Evolutionary conservation across 2,888 invertebrate genomes (phyloP), one percentile per base, ranked within the genome.

Genomic region (Noctua janthina): DNA sequence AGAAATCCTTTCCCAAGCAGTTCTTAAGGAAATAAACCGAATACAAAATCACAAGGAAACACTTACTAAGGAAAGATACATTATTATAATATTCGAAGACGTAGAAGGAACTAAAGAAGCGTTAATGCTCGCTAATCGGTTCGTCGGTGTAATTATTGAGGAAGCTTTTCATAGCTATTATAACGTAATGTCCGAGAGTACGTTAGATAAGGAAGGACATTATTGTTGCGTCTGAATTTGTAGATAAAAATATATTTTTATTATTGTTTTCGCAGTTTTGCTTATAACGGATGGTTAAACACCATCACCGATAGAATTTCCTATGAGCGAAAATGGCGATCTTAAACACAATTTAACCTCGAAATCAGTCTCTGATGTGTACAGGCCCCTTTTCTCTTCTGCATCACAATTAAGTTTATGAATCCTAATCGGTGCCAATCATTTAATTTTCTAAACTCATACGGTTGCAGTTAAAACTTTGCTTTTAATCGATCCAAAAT

Each of bases 1-100:
- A 78, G 49, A 78, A 87, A 86, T 84, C 78, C 62, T 87, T 83
- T 83, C 72, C 73, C n/a, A n/a, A 1, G 39, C 1, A 73, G 74
- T 67, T 83, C 51, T 74, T 66, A 75, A 43, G 17, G 46, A 79
- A 68, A 66, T 78, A 66, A 76, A 76, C 23, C 59, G 29, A 70
- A 66, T 74, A 78, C 74, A 54, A 76, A 78, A 71, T 68, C 67
- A 77, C 70, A 66, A n/a, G 54, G 62, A 75, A 76, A 20, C 73
- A 13, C 17, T 87, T 73, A n/a, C 35, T n/a, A 35, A 78, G 6
- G 13, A 56, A 76, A 64, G 39, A 81, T 43, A 86, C 35, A 70
- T 68, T 49, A 71, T 29, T 68, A n/a, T 6, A 0, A 68, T 29
- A 68, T n/a, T 54, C 11, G 67, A 56, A 74, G 67, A 74, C 15